These are phyloP conservation scores for Rhinogobio ventralis DNA, from an alignment of 2,797 vertebrate species.

Conservation along the genomic window DNA sequence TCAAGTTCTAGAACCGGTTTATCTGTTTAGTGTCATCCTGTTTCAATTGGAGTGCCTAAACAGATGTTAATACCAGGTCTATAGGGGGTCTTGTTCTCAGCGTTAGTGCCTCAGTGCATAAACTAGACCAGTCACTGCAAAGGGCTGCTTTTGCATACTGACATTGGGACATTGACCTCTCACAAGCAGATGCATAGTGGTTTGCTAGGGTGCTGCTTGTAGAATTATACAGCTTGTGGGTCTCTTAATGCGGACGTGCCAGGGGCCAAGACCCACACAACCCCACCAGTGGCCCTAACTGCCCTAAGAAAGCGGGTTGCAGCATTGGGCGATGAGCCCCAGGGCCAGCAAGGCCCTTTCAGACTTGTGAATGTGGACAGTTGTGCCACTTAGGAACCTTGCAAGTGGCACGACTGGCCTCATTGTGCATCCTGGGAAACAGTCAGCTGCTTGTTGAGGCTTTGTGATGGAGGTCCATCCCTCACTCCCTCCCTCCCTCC, in stretches of 20 bases:
- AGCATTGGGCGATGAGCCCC: constrained; percentile 76
- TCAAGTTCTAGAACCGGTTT: background rate
- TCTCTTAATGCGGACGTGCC: constrained; percentile 59
- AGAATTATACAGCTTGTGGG: constrained; percentile 72
- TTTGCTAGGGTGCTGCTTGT: constrained; percentile 6
- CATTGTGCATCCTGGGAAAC: constrained; percentile 89
- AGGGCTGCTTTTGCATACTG: background rate
- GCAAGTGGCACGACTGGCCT: constrained; percentile 79
- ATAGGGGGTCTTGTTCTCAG: background rate
- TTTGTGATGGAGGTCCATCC: constrained; percentile 76
- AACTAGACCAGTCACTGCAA: constrained; percentile 25
- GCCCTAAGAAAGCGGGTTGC: constrained; percentile 71
- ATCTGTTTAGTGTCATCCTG: background rate
- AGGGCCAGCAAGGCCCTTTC: constrained; percentile 75
- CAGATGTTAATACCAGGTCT: background rate
- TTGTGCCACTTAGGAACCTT: constrained; percentile 78
- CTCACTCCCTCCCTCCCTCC: constrained; percentile 45
- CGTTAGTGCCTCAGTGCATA: background rate
- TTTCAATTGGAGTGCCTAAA: background rate
- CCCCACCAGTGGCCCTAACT: constrained; percentile 75
- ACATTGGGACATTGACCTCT: constrained; percentile 4
- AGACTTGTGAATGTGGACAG: constrained; percentile 81
- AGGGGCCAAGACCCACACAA: constrained; percentile 66
- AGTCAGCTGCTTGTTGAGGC: constrained; percentile 86
- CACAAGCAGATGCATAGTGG: background rate